These are phyloP conservation scores for Diorhabda carinulata DNA, from an alignment of 1,140 invertebrate genomes.

Conservation along the genomic window DNA sequence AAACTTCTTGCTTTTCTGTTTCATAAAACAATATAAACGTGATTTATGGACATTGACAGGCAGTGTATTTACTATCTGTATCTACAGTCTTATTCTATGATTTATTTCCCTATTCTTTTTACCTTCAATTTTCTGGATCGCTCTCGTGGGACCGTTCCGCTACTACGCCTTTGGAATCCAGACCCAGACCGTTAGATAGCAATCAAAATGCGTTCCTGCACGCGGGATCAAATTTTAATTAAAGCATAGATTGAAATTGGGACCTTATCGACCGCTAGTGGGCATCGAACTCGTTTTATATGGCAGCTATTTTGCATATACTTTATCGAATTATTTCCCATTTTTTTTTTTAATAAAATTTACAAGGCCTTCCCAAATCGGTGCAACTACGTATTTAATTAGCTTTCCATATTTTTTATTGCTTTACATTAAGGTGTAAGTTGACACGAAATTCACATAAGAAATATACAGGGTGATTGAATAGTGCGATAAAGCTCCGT, in stretches of 20 bases:
- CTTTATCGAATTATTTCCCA: not conserved
- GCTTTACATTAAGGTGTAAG: too few relatives aligned
- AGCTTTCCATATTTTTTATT: not conserved
- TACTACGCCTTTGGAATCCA: not conserved
- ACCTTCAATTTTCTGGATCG: too few relatives aligned
- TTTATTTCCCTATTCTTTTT: too few relatives aligned
- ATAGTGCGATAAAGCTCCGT: too few relatives aligned
- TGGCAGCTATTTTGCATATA: not conserved
- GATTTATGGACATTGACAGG: too few relatives aligned
- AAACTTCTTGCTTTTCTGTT: too few relatives aligned
- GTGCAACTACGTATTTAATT: not conserved
- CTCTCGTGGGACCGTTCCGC: too few relatives aligned
- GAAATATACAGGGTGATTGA: too few relatives aligned
- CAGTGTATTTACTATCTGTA: too few relatives aligned
- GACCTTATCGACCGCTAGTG: conserved; percentile 5
- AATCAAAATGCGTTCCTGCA: conserved; percentile 18
- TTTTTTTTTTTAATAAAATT: not conserved
- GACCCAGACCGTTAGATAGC: conserved; percentile 6
- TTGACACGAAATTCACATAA: too few relatives aligned
- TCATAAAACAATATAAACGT: too few relatives aligned
- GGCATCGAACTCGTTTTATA: conserved; percentile 2
- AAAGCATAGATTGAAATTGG: conserved; percentile 18
- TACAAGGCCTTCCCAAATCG: not conserved
- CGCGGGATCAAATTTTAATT: conserved; percentile 17
- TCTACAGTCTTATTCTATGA: too few relatives aligned